Percentiles rank a stretch among this genome's conserved stretches.
Evolutionary conservation across 2,113 vertebrate species (phyloP).

Genomic region (Arenaria interpres): DNA sequence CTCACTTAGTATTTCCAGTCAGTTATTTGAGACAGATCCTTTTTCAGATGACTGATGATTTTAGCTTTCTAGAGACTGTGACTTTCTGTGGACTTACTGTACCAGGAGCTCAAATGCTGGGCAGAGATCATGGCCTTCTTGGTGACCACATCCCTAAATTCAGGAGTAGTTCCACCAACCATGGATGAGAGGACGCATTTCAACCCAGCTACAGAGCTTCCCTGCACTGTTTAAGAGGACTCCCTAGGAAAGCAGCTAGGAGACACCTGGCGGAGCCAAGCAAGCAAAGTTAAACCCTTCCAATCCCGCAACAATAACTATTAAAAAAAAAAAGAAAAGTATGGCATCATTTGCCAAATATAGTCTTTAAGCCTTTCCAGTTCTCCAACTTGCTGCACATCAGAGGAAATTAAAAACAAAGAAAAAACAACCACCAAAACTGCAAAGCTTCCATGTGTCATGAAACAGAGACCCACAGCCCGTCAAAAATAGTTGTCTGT

Average conservation of each 20-base stretch:
- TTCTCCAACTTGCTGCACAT: not conserved
- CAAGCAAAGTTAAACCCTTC: not conserved
- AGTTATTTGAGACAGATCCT: not conserved
- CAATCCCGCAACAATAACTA: not conserved
- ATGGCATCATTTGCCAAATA: not conserved
- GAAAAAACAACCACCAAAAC: not conserved
- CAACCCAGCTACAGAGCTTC: not conserved
- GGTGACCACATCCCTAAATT: not conserved
- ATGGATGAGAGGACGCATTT: not conserved
- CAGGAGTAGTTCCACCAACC: not conserved
- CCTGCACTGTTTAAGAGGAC: rapidly evolving
- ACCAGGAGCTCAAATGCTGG: not conserved
- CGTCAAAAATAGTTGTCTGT: not conserved
- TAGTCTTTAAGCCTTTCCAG: not conserved
- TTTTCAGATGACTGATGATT: not conserved
- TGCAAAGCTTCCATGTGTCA: not conserved
- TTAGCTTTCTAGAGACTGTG: not conserved
- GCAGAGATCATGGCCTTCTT: not conserved
- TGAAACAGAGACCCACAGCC: not conserved
- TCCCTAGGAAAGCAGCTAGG: not conserved
- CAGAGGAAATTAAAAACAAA: not conserved
- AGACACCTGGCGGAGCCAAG: not conserved
- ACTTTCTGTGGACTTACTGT: no score
- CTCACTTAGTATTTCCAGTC: not conserved
- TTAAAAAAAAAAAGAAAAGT: not conserved